Evolutionary conservation across 2,888 invertebrate genomes (phyloP), one percentile per base, ranked within the genome.

Genomic region (Scaptomyza tumidula): DNA sequence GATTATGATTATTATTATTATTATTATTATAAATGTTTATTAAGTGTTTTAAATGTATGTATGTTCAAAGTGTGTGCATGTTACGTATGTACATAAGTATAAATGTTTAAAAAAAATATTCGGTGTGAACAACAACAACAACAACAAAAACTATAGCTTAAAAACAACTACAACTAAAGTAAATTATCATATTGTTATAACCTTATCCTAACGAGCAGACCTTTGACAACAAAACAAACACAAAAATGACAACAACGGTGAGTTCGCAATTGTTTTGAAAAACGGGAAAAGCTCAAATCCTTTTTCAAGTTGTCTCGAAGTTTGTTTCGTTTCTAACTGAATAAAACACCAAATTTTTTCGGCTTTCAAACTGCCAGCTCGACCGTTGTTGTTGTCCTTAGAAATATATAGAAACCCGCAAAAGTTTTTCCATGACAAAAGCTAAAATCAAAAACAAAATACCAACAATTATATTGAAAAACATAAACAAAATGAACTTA

Each of bases 261-360:
- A 87, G 86, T 73, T 87, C 54, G 54, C 6, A 14, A n/a, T 11
- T 39, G 66, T 71, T 83, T 72, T 72, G 84, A 58, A 46, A 35
- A 48, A 27, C 56, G 81, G 67, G 60, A 68, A 71, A 87, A 85
- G 89, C 89, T 88, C 85, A 85, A 88, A 61, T 58, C 79, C 86
- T 78, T 88, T 85, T 71, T 73, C 50, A 87, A 87, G 88, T 87
- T 65, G 82, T 76, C 39, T 41, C 78, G 64, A 37, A 14, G 63
- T 46, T 14, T 35, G 56, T 44, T 41, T 39, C 67, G 78, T 56
- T 56, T 67, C 75, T 63, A 78, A 69, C 84, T 88, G 78, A 88
- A 74, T 85, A 88, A 87, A 85, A 88, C 87, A 88, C 85, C 89
- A 86, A 84, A 85, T 86, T 81, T 85, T 59, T 81, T 72, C 71